A percentile compares a stretch with the other conserved stretches of the same genome.
phyloP scores from a whole-genome alignment of 2,113 vertebrate genomes.

The Chaetura pelagica region DNA sequence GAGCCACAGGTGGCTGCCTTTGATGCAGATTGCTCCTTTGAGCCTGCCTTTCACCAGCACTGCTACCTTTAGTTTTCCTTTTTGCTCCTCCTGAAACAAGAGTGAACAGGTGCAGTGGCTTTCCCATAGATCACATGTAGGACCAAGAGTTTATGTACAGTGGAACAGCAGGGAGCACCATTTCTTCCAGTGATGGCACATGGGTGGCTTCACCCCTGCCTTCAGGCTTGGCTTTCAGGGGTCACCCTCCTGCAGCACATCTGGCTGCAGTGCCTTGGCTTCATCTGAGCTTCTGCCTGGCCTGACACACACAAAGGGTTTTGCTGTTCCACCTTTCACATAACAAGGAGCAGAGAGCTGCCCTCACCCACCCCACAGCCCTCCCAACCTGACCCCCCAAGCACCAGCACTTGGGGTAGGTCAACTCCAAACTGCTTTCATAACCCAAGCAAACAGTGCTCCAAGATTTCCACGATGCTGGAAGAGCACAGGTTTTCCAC shows the following conservation, averaged over 20 bases:
- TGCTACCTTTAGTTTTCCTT: neutral
- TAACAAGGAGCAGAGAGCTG: neutral
- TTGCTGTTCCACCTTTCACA: neutral
- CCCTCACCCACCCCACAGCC: neutral
- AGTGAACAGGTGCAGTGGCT: neutral
- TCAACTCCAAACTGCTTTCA: neutral
- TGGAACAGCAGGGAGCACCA: neutral
- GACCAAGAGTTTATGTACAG: neutral
- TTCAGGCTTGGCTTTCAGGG: neutral
- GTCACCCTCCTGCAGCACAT: neutral
- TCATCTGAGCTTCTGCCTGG: neutral
- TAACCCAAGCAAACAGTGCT: neutral
- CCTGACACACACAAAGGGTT: neutral
- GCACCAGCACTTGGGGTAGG: neutral
- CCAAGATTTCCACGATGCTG: neutral
- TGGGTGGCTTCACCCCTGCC: conserved; percentile 17
- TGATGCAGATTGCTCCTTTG: neutral
- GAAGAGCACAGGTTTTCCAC: conserved; percentile 1
- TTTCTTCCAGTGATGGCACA: neutral
- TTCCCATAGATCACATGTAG: neutral
- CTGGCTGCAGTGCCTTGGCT: neutral
- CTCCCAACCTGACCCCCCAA: neutral
- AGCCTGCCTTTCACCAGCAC: neutral
- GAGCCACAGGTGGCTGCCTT: neutral
- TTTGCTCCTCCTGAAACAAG: neutral